These are phyloP conservation scores for Chalcosyrphus nemorum DNA, from an alignment of 2,888 invertebrate genomes.

Conservation along the genomic window DNA sequence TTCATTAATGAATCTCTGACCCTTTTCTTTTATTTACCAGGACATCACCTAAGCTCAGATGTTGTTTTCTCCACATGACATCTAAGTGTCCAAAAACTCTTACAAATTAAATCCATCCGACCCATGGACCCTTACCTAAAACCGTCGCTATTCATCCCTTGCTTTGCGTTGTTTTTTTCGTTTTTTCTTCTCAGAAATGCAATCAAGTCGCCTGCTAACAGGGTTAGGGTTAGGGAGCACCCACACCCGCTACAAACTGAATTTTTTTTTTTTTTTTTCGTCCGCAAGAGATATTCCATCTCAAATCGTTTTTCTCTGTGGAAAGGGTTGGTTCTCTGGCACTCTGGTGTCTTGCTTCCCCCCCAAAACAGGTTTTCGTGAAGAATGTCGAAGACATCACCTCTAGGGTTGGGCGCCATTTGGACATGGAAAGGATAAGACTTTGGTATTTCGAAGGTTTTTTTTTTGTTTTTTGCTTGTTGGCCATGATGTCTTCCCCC, in stretches of 20 bases:
- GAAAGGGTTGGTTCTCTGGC: conserved; percentile 49
- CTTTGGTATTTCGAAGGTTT: conserved; percentile 35
- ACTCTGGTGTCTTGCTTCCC: conserved; percentile 8
- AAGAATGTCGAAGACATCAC: conserved; percentile 71
- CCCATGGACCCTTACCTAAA: conserved; percentile 39
- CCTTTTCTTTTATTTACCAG: background rate
- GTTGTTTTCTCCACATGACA: conserved; percentile 53
- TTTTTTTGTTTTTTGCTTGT: conserved; percentile 7
- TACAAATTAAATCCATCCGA: conserved; percentile 71
- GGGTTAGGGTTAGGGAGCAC: conserved; percentile 27
- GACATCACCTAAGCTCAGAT: conserved; percentile 31
- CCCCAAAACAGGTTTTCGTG: conserved; percentile 15
- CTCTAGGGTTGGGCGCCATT: conserved; percentile 56
- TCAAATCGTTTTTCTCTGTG: conserved; percentile 1
- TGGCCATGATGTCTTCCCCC: conserved; percentile 25
- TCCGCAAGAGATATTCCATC: conserved; percentile 8
- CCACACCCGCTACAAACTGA: conserved; percentile 17
- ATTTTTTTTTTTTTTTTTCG: conserved; percentile 46
- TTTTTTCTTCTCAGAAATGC: conserved; percentile 52
- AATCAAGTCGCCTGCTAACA: conserved; percentile 56
- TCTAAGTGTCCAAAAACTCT: conserved; percentile 61
- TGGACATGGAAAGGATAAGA: conserved; percentile 61
- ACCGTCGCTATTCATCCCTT: conserved; percentile 42
- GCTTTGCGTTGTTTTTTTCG: conserved; percentile 5
- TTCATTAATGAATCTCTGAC: conserved; percentile 56